Conservation (phyloP, 2,113 vertebrate genomes). For the Dicerorhinus sumatrensis region DNA sequence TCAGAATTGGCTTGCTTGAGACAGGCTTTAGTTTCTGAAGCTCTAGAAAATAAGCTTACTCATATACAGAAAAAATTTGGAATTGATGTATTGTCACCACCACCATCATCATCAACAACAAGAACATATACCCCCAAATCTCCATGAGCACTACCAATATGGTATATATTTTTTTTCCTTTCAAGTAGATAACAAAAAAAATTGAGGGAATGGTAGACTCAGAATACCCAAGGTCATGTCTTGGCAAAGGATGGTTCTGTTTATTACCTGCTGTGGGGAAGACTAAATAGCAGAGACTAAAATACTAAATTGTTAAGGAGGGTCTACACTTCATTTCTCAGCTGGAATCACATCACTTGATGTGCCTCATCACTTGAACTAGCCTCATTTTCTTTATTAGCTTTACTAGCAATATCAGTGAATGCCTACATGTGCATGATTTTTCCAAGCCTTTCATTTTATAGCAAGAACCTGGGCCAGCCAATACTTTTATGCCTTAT, state of each 20-base stretch:
- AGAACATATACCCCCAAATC: neutral
- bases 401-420: neutral
- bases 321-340: neutral
- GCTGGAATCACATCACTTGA: neutral
- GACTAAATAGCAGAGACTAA: neutral
- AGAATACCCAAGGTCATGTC: neutral
- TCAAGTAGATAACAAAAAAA: neutral
- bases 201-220: neutral
- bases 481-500: neutral
- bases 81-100: neutral
- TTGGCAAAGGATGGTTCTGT: neutral
- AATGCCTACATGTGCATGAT: neutral
- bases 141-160: neutral
- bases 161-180: neutral
- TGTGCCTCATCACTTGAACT: neutral
- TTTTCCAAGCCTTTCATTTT: neutral
- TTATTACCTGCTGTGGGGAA: neutral
- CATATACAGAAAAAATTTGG: neutral
- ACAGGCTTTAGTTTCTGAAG: conserved; percentile 25
- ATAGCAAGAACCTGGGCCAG: neutral
- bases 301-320: neutral
- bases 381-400: neutral
- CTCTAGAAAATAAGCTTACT: conserved; percentile 52
- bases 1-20: conserved; percentile 37
- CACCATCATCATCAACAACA: neutral